Conservation (phyloP, 2,888 invertebrate species). For the Cartodere bifasciata region DNA sequence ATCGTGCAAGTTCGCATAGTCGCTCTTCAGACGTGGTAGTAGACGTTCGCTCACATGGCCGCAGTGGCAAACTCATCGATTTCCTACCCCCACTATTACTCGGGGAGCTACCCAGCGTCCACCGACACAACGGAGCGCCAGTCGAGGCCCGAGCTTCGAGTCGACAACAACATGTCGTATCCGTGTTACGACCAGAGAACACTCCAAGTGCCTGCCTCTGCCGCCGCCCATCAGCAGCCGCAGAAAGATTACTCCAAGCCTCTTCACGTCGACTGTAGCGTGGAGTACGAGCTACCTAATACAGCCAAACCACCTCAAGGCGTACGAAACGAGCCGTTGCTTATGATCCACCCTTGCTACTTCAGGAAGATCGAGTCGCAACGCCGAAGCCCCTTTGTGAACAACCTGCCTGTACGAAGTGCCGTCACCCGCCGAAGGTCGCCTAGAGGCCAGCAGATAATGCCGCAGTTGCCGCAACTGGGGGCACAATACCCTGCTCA, state of each 20-base stretch:
- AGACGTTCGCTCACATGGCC: conserved; percentile 25
- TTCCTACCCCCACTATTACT: conserved; percentile 34
- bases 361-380: conserved; percentile 78
- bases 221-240: conserved; percentile 29
- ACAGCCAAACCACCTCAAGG: conserved; percentile 79
- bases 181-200: conserved; percentile 24
- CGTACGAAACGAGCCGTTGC: conserved; percentile 67
- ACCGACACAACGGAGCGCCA: conserved; percentile 17
- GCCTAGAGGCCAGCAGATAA: conserved; percentile 23
- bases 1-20: too few species aligned
- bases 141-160: conserved; percentile 31
- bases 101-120: conserved; percentile 13
- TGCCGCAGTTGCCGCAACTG: conserved; percentile 31
- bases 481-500: conserved; percentile 27
- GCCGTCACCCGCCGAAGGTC: conserved; percentile 20
- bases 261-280: conserved; percentile 82
- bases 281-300: conserved; percentile 82
- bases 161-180: conserved; percentile 24
- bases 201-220: conserved; percentile 30
- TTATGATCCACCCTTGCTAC: conserved; percentile 84
- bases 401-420: conserved; percentile 53
- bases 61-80: conserved; percentile 34
- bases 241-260: conserved; percentile 72
- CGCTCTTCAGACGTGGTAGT: conserved; percentile 31
- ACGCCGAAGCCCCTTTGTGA: conserved; percentile 69